Evolutionary conservation across 2,797 vertebrate species (phyloP), one percentile per base, ranked within the genome.

Genomic region (Triplophysa yarkandensis): DNA sequence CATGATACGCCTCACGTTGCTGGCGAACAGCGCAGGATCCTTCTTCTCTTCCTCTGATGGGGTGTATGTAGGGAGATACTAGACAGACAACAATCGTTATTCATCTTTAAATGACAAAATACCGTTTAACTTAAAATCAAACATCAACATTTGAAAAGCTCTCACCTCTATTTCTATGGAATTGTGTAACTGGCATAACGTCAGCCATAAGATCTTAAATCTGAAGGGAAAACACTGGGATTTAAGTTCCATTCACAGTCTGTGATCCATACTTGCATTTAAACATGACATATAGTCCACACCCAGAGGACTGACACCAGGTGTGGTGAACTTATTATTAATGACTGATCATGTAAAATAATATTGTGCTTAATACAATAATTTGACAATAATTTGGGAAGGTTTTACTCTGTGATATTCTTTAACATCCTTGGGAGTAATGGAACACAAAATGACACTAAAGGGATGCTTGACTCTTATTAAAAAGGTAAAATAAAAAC

Each of bases 91-190:
- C 70, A 60, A 1, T n/a, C 13, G 23, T 10, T 34, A 41, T 28
- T 36, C 46, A 30, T 25, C 16, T 16, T 8, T 23, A 17, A 21
- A 48, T 8, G 7, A 7, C 17, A 71, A 63, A 50, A 63, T n/a
- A 61, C 34, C 10, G 52, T 46, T 34, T n/a, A 60, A 19, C 25
- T 34, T 30, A 21, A 46, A 14, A 25, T 28, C 11, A 61, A 23
- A 61, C 1, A 50, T 19, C 21, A 14, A 32, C 25, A 36, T 52
- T 36, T 34, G 23, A 4, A 61, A 23, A 73, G 1, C 19, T 85
- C 93, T 88, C 83, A 98, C 97, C 93, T 99, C 97, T 2, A 99
- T 95, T 84, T 99, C 97, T 85, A 98, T 81, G 21, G 85, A 87
- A 72, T 95, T 99, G 84, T 98, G 94, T 79, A 92, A 84, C 74